A percentile compares a stretch with the other conserved stretches of the same genome.
Evolutionary conservation across 2,797 vertebrate species (phyloP).

Genomic region (Denticeps clupeoides): DNA sequence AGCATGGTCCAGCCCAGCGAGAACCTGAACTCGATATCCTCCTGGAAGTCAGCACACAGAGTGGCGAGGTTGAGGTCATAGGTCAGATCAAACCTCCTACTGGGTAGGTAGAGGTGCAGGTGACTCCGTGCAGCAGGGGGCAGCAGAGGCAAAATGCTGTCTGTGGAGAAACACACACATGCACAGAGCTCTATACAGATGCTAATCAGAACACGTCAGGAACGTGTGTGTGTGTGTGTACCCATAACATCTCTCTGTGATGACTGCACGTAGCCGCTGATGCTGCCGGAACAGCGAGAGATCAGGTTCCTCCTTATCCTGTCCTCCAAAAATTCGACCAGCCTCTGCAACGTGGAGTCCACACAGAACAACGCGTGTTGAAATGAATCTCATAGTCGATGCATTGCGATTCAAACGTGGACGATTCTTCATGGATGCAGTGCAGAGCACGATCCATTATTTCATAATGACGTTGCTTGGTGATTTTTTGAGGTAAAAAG

Average conservation of each 20-base stretch:
- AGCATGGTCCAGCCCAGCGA: constrained; percentile 82
- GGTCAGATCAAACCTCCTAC: constrained; percentile 71
- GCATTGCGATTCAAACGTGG: no score
- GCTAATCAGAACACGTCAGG: background rate
- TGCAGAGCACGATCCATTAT: no score
- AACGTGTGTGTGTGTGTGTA: constrained; percentile 29
- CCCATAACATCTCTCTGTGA: constrained; percentile 76
- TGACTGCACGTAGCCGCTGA: constrained; percentile 63
- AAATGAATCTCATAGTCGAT: no score
- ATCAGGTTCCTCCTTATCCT: constrained; percentile 67
- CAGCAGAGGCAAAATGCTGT: constrained; percentile 74
- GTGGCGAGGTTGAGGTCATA: constrained; percentile 73
- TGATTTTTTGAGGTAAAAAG: no score
- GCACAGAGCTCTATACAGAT: background rate
- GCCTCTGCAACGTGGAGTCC: constrained; percentile 65
- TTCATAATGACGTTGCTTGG: no score
- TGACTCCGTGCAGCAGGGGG: constrained; percentile 63
- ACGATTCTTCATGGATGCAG: no score
- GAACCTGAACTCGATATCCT: constrained; percentile 83
- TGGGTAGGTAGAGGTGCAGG: constrained; percentile 58
- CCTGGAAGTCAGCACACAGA: constrained; percentile 75
- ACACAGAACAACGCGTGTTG: no score
- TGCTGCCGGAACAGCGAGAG: constrained; percentile 65
- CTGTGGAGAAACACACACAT: constrained; percentile 36
- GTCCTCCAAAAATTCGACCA: constrained; percentile 75